Conservation (phyloP, 2,888 invertebrate genomes). For the Adineta ricciae region DNA sequence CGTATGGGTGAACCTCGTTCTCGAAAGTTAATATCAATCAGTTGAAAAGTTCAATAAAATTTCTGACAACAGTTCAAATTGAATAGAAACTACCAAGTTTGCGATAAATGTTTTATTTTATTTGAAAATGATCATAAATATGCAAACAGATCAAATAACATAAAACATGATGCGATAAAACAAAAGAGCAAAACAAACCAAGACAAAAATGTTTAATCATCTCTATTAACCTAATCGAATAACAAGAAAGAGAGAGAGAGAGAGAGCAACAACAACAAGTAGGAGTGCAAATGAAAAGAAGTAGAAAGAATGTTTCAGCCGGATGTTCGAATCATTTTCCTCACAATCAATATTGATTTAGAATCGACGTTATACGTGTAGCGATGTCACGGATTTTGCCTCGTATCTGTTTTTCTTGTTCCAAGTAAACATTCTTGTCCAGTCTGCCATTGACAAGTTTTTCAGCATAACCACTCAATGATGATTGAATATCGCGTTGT, state of each 20-base stretch:
- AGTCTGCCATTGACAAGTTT: slow-evolving; percentile 59
- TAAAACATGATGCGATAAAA: background rate
- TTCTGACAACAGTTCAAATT: too few relatives aligned
- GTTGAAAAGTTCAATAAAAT: background rate
- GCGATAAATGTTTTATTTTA: background rate
- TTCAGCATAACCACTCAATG: slow-evolving; percentile 55
- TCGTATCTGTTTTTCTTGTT: slow-evolving; percentile 54
- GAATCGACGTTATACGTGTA: background rate
- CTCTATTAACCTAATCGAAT: background rate
- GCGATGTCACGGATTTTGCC: slow-evolving; percentile 56
- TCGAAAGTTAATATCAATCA: background rate
- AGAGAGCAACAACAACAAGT: background rate
- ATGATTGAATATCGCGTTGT: slow-evolving; percentile 44
- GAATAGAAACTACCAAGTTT: too few relatives aligned
- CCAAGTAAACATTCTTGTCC: slow-evolving; percentile 56
- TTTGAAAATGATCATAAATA: background rate
- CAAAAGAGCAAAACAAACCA: background rate
- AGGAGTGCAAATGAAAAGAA: background rate
- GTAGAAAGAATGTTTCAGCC: background rate
- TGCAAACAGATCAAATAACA: background rate
- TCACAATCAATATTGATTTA: slow-evolving; percentile 17
- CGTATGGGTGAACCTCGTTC: background rate
- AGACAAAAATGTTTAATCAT: background rate
- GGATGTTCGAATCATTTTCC: background rate
- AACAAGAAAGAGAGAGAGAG: background rate